These are phyloP conservation scores for Bothrops alternatus DNA, from an alignment of 2,797 vertebrate species.

Conservation along the genomic window DNA sequence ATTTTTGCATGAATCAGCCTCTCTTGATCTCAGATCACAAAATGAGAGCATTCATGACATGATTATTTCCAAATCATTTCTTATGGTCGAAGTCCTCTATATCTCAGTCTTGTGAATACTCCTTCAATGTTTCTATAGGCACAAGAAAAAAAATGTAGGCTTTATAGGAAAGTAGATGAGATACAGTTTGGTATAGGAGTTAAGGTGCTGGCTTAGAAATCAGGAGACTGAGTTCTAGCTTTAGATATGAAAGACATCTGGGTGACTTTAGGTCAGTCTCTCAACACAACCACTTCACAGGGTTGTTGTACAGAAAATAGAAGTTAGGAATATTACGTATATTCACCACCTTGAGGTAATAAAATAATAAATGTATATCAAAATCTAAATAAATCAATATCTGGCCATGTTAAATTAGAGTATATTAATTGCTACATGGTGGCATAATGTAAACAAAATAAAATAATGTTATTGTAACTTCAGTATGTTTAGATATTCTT, in stretches of 20 bases:
- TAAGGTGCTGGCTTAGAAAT: background rate
- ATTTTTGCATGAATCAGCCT: background rate
- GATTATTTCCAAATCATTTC: background rate
- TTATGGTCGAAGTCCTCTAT: background rate
- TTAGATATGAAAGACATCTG: background rate
- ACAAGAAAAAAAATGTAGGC: background rate
- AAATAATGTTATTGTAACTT: background rate
- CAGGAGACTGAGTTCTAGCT: background rate
- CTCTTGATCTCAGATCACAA: no score
- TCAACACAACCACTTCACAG: background rate
- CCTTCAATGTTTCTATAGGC: background rate
- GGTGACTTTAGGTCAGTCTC: background rate
- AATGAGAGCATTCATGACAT: background rate
- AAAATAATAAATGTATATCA: background rate
- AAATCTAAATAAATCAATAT: background rate
- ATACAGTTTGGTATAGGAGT: background rate
- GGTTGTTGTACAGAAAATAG: background rate
- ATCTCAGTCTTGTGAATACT: background rate
- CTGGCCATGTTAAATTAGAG: background rate
- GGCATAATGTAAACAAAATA: background rate
- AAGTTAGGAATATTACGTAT: background rate
- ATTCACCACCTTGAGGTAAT: background rate
- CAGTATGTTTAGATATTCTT: background rate
- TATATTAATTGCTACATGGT: background rate
- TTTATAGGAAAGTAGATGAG: background rate